These are phyloP conservation scores for Eulemur rufifrons DNA, from an alignment of 2,113 vertebrate genomes.

Conservation along the genomic window DNA sequence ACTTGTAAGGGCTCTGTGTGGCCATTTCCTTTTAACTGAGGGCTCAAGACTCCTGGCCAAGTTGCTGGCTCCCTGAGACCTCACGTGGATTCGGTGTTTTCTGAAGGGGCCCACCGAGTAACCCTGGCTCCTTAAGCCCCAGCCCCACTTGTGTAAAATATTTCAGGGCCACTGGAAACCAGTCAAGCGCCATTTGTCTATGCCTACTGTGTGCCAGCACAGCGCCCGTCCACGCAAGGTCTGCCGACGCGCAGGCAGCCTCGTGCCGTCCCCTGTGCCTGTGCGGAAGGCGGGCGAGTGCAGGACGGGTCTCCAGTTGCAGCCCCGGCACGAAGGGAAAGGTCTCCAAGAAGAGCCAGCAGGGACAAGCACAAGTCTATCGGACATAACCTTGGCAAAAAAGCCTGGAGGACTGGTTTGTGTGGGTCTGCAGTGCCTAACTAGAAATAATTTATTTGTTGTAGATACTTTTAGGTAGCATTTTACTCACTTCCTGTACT, in stretches of 20 bases:
- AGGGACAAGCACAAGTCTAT: fast-evolving
- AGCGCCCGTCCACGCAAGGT: fast-evolving
- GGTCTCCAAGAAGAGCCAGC: neutral
- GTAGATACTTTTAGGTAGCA: slow-evolving; percentile 44
- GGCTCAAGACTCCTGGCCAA: neutral
- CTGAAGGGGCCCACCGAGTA: fast-evolving
- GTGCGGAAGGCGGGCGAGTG: fast-evolving
- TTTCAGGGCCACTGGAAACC: neutral
- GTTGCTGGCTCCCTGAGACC: neutral
- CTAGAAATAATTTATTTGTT: slow-evolving; percentile 71
- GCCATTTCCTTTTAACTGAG: neutral
- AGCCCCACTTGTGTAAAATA: neutral
- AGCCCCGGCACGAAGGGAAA: fast-evolving
- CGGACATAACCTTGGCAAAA: neutral
- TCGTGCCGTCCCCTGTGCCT: fast-evolving
- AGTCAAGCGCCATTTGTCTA: neutral
- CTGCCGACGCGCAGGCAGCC: neutral
- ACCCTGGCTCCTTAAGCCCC: neutral
- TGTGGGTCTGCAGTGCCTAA: neutral
- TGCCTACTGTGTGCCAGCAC: neutral
- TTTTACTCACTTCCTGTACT: slow-evolving; percentile 58
- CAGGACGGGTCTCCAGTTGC: fast-evolving
- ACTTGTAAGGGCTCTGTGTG: fast-evolving
- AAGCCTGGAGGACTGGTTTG: neutral
- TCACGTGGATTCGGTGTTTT: neutral